Evolutionary conservation across 2,888 invertebrate species (phyloP).

Genomic region (Drosophila neoperkinsi): DNA sequence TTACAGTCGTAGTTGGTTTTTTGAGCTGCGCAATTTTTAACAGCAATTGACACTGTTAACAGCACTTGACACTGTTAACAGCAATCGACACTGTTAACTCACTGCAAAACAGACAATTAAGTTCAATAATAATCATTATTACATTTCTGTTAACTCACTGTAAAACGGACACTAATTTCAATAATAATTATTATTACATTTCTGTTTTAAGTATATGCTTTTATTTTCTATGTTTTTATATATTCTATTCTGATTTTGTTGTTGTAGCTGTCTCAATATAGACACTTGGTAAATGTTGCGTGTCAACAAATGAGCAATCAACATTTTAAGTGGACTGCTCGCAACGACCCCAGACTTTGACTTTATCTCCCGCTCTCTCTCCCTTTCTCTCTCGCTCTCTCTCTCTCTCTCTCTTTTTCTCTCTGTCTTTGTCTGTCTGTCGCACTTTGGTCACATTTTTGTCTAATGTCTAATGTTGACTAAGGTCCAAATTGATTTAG

Average conservation of each 20-base stretch:
- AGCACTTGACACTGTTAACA: slow-evolving; percentile 19
- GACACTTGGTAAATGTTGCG: slow-evolving; percentile 60
- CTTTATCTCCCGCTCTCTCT: slow-evolving; percentile 17
- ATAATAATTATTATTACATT: background rate
- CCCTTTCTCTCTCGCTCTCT: background rate
- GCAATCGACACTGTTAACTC: background rate
- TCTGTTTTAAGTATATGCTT: background rate
- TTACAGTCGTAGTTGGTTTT: slow-evolving; percentile 16
- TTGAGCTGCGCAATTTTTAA: slow-evolving; percentile 58
- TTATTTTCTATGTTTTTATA: slow-evolving; percentile 4
- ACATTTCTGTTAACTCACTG: background rate
- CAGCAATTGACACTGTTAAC: slow-evolving; percentile 45
- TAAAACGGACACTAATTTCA: background rate
- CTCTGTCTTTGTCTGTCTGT: background rate
- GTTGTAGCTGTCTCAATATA: slow-evolving; percentile 43
- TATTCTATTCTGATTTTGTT: slow-evolving; percentile 15
- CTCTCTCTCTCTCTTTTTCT: background rate
- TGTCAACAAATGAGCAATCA: slow-evolving; percentile 75
- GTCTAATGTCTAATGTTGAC: slow-evolving; percentile 64
- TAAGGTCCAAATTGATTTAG: slow-evolving; percentile 60
- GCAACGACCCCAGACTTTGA: slow-evolving; percentile 25
- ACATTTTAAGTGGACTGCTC: slow-evolving; percentile 53
- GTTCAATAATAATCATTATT: background rate
- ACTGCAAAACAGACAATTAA: background rate
- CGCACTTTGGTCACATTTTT: slow-evolving; percentile 12